Percentiles rank a stretch among this genome's conserved stretches.
Conservation (phyloP, 2,113 vertebrate species). For the Nycticryphes semicollaris region DNA sequence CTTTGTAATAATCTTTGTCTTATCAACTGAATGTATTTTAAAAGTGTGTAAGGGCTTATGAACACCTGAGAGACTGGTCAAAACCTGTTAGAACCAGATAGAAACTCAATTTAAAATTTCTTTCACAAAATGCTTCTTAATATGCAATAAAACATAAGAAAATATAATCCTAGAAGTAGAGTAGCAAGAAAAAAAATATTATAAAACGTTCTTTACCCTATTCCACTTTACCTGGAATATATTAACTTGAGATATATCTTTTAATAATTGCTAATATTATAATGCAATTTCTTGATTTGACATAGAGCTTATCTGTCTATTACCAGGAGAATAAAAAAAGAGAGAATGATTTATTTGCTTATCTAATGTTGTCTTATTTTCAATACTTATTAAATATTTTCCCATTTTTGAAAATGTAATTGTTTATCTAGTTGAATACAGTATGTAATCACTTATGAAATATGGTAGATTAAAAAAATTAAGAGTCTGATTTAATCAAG, state of each 20-base stretch:
- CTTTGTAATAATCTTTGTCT: not conserved
- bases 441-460: not conserved
- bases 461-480: not conserved
- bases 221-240: not conserved
- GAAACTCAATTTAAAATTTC: not conserved
- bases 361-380: not conserved
- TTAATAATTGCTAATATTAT: not conserved
- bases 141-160: not conserved
- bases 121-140: not conserved
- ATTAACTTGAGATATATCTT: not conserved
- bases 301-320: no score
- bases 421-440: not conserved
- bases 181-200: not conserved
- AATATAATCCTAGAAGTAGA: not conserved
- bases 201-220: not conserved
- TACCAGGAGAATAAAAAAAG: not conserved
- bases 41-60: not conserved
- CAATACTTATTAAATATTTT: not conserved
- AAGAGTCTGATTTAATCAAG: not conserved
- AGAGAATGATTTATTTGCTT: not conserved
- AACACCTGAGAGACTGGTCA: not conserved
- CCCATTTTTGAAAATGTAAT: not conserved
- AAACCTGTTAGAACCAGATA: not conserved
- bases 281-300: not conserved
- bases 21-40: not conserved